Conservation (phyloP, 2,888 invertebrate species). For the Drosophila prolongata region DNA sequence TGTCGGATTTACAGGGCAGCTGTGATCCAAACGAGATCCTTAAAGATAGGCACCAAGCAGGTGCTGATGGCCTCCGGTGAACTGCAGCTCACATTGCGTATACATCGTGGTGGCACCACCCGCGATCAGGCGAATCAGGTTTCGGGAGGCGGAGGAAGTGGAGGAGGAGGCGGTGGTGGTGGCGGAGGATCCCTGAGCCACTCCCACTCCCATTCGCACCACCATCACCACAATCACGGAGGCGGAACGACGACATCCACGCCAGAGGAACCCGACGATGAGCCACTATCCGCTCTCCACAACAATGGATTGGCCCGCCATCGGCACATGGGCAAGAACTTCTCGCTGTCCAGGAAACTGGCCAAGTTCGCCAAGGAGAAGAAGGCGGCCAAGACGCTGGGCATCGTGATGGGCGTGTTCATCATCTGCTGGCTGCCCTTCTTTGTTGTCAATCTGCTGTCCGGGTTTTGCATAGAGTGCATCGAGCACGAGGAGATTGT, state of each 20-base stretch:
- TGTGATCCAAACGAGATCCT: conserved; percentile 94
- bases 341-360: conserved; percentile 95
- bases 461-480: conserved; percentile 94
- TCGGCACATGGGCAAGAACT: conserved; percentile 92
- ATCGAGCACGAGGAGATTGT: conserved; percentile 95
- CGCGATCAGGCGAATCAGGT: conserved; percentile 85
- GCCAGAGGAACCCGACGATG: conserved; percentile 88
- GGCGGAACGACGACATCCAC: conserved; percentile 86
- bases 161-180: conserved; percentile 84
- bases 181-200: conserved; percentile 80
- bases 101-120: conserved; percentile 95
- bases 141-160: conserved; percentile 63
- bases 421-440: conserved; percentile 99
- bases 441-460: conserved; percentile 96
- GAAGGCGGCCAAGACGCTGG: conserved; percentile 98
- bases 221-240: conserved; percentile 81
- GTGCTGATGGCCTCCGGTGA: conserved; percentile 94
- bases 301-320: conserved; percentile 91
- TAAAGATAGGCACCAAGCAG: conserved; percentile 96
- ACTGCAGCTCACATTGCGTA: conserved; percentile 94
- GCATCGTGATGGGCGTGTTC: conserved; percentile 98
- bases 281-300: conserved; percentile 90
- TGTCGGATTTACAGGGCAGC: conserved; percentile 98
- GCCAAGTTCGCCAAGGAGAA: conserved; percentile 98
- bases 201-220: conserved; percentile 81